phyloP scores from a whole-genome alignment of 2,797 vertebrate species.

The Glossophaga mutica region DNA sequence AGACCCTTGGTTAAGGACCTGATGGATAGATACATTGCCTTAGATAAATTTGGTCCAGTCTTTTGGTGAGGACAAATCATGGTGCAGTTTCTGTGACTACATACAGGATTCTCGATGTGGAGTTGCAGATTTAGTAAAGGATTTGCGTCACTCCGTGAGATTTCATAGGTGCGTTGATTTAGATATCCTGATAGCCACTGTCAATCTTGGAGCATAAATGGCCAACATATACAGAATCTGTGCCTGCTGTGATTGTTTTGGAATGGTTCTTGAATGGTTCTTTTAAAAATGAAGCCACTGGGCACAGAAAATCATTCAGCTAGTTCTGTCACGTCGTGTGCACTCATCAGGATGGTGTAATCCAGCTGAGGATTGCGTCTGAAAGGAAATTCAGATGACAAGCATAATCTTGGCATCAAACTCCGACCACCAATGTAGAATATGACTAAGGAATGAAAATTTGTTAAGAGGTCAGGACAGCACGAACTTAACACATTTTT shows the following conservation, averaged over 20 bases:
- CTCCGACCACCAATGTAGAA: constrained; percentile 13
- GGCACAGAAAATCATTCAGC: not conserved
- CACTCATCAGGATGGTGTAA: not conserved
- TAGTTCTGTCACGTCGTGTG: not conserved
- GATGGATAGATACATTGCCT: not conserved
- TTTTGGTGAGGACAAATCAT: not conserved
- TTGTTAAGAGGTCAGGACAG: constrained; percentile 45
- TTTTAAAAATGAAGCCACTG: not conserved
- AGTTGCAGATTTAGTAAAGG: not conserved
- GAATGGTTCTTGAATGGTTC: not conserved
- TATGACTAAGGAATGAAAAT: constrained; percentile 48
- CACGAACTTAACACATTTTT: constrained; percentile 54
- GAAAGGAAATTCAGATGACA: constrained; percentile 46
- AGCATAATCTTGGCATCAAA: not conserved
- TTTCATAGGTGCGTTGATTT: not conserved
- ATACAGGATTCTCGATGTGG: not conserved
- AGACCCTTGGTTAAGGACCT: not conserved
- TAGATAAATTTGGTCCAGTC: not conserved
- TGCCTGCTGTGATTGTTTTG: not conserved
- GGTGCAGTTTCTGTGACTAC: not conserved
- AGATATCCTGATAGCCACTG: not conserved
- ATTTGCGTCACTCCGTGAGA: not conserved
- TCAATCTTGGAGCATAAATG: not conserved
- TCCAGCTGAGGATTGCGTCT: not conserved
- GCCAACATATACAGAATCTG: not conserved